Evolutionary conservation across 2,113 vertebrate genomes (phyloP).

Genomic region (Crotophaga sulcirostris): DNA sequence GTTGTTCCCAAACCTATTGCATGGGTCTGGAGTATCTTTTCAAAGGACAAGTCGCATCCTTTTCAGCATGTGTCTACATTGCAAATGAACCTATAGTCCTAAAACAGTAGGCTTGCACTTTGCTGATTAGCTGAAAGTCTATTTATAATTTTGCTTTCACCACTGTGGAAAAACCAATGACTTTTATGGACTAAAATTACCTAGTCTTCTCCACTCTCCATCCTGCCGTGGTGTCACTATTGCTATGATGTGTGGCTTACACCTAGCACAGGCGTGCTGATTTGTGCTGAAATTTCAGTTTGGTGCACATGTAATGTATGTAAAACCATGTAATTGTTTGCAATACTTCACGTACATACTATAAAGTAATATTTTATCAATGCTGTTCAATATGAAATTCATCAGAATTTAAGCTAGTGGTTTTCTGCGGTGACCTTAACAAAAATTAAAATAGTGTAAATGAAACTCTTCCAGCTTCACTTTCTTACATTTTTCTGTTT

Average conservation of each 20-base stretch:
- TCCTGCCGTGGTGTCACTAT: background rate
- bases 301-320: background rate
- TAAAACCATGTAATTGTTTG: background rate
- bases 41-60: background rate
- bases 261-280: background rate
- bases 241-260: background rate
- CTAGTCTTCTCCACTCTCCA: background rate
- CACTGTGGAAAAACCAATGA: background rate
- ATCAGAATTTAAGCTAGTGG: background rate
- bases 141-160: background rate
- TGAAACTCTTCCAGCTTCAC: background rate
- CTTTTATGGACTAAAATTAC: background rate
- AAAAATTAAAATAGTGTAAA: background rate
- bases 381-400: background rate
- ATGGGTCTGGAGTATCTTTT: background rate
- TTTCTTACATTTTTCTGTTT: background rate
- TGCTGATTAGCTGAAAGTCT: background rate
- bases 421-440: background rate
- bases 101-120: background rate
- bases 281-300: background rate
- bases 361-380: background rate
- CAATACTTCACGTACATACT: background rate
- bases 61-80: background rate
- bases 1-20: background rate
- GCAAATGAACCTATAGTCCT: background rate